Evolutionary conservation across 2,797 vertebrate species (phyloP).

Genomic region (Uromys caudimaculatus): DNA sequence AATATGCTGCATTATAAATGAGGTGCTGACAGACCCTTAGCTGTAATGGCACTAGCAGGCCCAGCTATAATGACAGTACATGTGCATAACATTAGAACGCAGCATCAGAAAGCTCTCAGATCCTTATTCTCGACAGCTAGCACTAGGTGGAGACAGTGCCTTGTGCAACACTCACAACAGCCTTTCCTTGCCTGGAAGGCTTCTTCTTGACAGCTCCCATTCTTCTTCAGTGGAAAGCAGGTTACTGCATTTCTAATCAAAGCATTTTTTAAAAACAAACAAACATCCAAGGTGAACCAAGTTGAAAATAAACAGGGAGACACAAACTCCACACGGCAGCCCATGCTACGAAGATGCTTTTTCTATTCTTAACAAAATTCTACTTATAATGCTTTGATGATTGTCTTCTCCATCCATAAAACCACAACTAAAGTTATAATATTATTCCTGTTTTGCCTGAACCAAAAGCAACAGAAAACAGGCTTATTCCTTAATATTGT

Average conservation of each 20-base stretch:
- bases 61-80: constrained; percentile 35
- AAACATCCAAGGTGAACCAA: constrained; percentile 41
- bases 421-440: background rate
- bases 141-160: constrained; percentile 89
- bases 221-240: constrained; percentile 28
- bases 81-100: background rate
- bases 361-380: constrained; percentile 11
- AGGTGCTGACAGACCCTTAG: constrained; percentile 67
- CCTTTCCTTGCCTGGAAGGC: background rate
- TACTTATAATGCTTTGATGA: background rate
- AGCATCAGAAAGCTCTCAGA: background rate
- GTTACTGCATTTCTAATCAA: background rate
- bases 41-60: constrained; percentile 54
- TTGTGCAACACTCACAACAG: constrained; percentile 72
- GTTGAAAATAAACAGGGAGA: background rate
- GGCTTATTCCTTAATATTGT: background rate
- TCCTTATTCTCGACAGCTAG: constrained; percentile 64
- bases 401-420: background rate
- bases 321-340: background rate
- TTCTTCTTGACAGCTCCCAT: constrained; percentile 23
- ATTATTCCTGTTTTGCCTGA: background rate
- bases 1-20: constrained; percentile 71
- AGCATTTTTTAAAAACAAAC: constrained; percentile 60
- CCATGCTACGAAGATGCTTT: background rate
- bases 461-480: constrained; percentile 5